phyloP scores from a whole-genome alignment of 2,113 vertebrate genomes.

The Asarcornis scutulata region DNA sequence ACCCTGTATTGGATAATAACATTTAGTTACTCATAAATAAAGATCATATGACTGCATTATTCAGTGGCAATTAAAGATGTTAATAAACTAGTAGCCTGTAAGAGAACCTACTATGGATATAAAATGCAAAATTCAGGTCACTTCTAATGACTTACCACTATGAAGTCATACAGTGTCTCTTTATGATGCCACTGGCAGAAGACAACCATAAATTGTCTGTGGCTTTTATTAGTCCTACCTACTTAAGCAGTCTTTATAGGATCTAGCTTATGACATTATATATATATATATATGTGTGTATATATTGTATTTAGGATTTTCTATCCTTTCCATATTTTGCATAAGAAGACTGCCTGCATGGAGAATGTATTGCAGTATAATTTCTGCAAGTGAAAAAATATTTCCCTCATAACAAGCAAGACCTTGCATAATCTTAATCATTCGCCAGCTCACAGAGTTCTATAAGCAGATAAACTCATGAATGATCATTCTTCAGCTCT shows the following conservation, averaged over 20 bases:
- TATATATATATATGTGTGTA: too few relatives aligned
- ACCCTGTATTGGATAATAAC: constrained; percentile 40
- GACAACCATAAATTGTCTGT: neutral
- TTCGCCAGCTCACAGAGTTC: neutral
- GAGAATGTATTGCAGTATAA: neutral
- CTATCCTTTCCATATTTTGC: neutral
- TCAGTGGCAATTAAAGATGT: neutral
- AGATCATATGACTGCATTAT: neutral
- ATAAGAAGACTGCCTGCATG: neutral
- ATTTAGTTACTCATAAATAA: constrained; percentile 20
- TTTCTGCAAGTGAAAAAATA: neutral
- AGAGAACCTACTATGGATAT: neutral
- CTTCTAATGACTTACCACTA: neutral
- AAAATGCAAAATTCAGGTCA: neutral
- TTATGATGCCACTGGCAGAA: neutral
- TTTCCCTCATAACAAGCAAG: neutral
- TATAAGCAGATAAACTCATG: neutral
- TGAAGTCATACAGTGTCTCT: neutral
- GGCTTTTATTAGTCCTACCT: neutral
- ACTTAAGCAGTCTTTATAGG: neutral
- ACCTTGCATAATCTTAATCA: neutral
- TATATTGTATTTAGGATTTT: neutral
- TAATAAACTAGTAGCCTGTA: neutral
- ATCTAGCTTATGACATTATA: neutral
- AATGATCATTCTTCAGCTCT: neutral